A percentile compares a stretch with the other conserved stretches of the same genome.
These are phyloP conservation scores for Scolopax mira DNA, from an alignment of 2,113 vertebrate species.

Conservation along the genomic window DNA sequence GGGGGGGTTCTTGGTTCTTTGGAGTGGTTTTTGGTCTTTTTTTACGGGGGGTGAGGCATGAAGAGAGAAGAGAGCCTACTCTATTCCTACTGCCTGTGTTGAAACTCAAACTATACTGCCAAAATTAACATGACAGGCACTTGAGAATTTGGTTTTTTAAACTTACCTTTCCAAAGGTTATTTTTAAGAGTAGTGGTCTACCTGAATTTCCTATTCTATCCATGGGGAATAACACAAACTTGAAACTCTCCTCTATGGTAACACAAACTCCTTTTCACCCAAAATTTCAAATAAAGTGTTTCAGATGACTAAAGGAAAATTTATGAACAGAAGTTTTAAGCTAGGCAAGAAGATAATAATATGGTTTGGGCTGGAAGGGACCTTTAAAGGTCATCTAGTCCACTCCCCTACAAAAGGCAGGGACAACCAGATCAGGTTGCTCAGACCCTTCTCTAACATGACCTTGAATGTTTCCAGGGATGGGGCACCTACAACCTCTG, in stretches of 20 bases:
- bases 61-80: background rate
- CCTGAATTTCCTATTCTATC: background rate
- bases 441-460: background rate
- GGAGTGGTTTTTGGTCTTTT: background rate
- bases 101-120: background rate
- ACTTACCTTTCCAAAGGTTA: background rate
- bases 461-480: background rate
- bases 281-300: background rate
- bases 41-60: fast-evolving
- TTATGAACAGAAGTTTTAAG: background rate
- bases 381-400: background rate
- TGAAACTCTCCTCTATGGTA: background rate
- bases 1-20: background rate
- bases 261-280: background rate
- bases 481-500: background rate
- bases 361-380: background rate
- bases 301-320: background rate
- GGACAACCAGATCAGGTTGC: background rate
- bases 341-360: background rate
- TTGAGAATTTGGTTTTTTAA: background rate
- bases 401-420: fast-evolving
- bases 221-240: background rate
- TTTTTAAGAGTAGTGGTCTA: background rate
- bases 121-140: background rate
- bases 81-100: background rate